Evolutionary conservation across 2,888 invertebrate genomes (phyloP).

Genomic region (Trichogramma evanescens): DNA sequence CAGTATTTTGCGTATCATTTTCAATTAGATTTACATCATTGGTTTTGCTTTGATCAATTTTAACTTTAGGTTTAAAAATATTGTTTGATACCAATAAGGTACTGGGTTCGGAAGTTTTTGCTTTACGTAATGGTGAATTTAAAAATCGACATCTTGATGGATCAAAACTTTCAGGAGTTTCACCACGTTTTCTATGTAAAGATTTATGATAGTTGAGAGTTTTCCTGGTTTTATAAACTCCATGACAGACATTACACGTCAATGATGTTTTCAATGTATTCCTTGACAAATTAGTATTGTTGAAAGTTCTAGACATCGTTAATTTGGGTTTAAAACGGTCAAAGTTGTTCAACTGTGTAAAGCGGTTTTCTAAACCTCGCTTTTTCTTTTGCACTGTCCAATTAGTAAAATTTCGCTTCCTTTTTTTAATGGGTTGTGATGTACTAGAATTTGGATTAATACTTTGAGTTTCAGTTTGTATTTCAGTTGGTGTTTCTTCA

Average conservation of each 20-base stretch:
- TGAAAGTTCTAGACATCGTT: background rate
- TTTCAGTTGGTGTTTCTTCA: background rate
- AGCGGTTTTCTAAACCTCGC: background rate
- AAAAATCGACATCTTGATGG: conserved; percentile 21
- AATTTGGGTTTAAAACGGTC: background rate
- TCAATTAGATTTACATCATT: background rate
- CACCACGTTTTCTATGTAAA: conserved; percentile 25
- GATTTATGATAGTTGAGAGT: conserved; percentile 21
- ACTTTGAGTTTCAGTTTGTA: background rate
- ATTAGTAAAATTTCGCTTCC: conserved; percentile 17
- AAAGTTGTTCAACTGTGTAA: background rate
- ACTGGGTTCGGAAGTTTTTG: background rate
- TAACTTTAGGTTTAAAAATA: background rate
- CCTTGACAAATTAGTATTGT: background rate
- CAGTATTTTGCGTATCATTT: conserved; percentile 7
- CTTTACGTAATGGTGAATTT: conserved; percentile 24
- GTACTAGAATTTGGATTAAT: conserved; percentile 1
- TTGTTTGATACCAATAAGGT: background rate
- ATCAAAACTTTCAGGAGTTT: conserved; percentile 31
- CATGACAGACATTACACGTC: conserved; percentile 28
- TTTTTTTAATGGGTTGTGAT: conserved; percentile 10
- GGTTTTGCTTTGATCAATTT: background rate
- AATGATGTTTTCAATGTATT: background rate
- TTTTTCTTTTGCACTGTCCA: conserved; percentile 19
- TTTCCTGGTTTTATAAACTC: conserved; percentile 18